Percentiles rank a stretch among this genome's conserved stretches.
phyloP scores from a whole-genome alignment of 2,888 invertebrate species.

The Ectobius pallidus region DNA sequence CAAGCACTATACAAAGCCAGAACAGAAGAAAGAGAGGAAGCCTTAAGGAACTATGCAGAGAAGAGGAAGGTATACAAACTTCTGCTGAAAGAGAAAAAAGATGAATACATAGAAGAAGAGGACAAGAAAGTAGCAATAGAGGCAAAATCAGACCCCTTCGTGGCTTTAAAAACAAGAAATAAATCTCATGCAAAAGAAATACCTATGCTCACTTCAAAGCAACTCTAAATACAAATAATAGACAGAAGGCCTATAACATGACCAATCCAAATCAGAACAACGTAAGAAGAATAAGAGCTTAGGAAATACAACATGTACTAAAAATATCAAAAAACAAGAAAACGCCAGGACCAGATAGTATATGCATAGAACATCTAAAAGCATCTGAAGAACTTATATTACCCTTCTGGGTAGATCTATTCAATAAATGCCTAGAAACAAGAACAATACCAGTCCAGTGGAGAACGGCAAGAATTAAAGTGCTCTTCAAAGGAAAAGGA shows the following conservation, averaged over 20 bases:
- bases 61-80: not conserved
- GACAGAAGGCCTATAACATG: not conserved
- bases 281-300: not conserved
- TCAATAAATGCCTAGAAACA: not conserved
- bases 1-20: too few species aligned
- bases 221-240: not conserved
- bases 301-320: not conserved
- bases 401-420: not conserved
- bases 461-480: not conserved
- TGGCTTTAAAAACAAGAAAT: too few species aligned
- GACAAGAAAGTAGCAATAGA: not conserved
- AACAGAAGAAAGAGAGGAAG: not conserved
- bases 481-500: not conserved
- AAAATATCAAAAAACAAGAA: not conserved
- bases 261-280: not conserved
- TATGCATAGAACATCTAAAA: not conserved
- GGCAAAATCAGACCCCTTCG: too few species aligned
- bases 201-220: not conserved
- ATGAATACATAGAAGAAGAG: not conserved
- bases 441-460: not conserved
- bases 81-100: not conserved
- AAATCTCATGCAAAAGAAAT: not conserved
- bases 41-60: not conserved
- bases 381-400: not conserved
- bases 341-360: not conserved